Percentiles rank a stretch among this genome's conserved stretches.
Evolutionary conservation across 2,113 vertebrate genomes (phyloP).

Genomic region (Labeo catla): DNA sequence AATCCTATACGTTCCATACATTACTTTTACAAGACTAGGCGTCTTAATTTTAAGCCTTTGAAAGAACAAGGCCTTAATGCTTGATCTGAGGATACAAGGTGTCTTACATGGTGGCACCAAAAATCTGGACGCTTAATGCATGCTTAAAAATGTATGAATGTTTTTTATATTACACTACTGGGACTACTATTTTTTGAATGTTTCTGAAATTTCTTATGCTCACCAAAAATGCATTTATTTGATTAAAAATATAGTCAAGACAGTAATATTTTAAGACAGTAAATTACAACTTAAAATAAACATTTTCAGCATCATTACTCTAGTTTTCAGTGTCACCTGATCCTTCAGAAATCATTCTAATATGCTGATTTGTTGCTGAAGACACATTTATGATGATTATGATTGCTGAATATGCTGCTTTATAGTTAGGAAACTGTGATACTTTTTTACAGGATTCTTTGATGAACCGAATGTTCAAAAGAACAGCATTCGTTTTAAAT

Average conservation of each 20-base stretch:
- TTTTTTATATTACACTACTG: too few species aligned
- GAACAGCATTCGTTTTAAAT: too few species aligned
- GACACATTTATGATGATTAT: too few species aligned
- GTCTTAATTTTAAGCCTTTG: slow-evolving; percentile 18
- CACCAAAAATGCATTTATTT: neutral
- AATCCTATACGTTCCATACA: slow-evolving; percentile 6
- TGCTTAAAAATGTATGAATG: neutral
- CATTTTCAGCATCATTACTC: too few species aligned
- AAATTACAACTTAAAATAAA: neutral
- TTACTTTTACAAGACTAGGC: slow-evolving; percentile 24
- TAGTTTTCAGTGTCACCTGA: too few species aligned
- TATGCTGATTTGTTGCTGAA: too few species aligned
- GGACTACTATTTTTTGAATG: too few species aligned
- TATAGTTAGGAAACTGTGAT: too few species aligned
- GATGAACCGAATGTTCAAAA: too few species aligned
- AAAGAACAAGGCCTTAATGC: neutral
- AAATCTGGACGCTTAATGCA: neutral
- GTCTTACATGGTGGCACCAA: neutral
- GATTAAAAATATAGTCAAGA: neutral
- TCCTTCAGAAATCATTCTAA: too few species aligned
- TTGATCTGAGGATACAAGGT: neutral
- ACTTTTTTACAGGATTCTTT: too few species aligned
- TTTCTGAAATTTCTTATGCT: neutral
- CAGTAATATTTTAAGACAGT: neutral
- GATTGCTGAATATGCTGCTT: too few species aligned